Percentiles rank a stretch among this genome's conserved stretches.
These are phyloP conservation scores for Tenualosa ilisha DNA, from an alignment of 2,797 vertebrate genomes.

Conservation along the genomic window DNA sequence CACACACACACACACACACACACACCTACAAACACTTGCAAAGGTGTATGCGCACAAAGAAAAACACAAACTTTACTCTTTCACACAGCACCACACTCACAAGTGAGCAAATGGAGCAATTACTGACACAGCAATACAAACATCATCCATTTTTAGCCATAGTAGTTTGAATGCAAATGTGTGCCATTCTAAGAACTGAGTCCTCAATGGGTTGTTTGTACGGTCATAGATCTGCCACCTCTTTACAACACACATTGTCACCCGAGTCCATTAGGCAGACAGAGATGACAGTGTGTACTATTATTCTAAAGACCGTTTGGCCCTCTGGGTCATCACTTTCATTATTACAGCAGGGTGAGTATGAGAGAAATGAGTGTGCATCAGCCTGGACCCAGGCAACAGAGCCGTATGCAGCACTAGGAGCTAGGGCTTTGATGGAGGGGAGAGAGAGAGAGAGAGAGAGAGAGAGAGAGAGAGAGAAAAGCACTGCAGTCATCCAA, in stretches of 20 bases:
- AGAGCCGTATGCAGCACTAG: background rate
- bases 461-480: background rate
- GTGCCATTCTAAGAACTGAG: background rate
- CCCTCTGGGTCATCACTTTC: background rate
- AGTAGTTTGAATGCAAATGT: background rate
- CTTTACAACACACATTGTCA: background rate
- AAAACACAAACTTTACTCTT: background rate
- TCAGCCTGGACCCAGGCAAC: background rate
- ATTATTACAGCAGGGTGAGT: background rate
- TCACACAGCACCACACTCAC: background rate
- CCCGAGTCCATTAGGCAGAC: background rate
- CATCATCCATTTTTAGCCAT: background rate
- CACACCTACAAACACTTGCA: background rate
- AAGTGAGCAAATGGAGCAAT: background rate
- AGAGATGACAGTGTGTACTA: background rate
- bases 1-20: background rate
- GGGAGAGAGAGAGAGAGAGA: background rate
- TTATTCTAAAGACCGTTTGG: slow-evolving; percentile 9
- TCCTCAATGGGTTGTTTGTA: background rate
- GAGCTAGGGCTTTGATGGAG: background rate
- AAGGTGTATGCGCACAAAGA: too few species aligned
- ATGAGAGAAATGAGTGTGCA: background rate
- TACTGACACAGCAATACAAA: background rate
- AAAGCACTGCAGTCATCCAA: background rate
- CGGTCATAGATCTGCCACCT: background rate